Percentiles rank a stretch among this genome's conserved stretches.
Evolutionary conservation across 2,113 vertebrate genomes (phyloP).

Genomic region (Calyptommatus sinebrachiatus): DNA sequence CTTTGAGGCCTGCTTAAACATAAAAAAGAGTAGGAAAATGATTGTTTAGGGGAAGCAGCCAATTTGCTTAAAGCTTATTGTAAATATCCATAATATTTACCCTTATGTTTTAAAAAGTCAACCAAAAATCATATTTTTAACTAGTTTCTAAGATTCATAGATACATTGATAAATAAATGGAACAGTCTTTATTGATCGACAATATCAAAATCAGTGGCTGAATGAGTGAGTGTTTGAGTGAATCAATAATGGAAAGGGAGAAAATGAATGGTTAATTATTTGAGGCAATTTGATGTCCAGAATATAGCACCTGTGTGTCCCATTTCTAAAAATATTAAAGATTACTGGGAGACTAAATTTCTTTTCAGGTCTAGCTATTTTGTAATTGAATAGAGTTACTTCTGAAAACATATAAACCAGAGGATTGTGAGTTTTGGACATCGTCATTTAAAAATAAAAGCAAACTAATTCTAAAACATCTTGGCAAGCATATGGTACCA

Average conservation of each 20-base stretch:
- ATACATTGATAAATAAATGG: no score
- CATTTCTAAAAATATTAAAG: neutral
- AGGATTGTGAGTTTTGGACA: neutral
- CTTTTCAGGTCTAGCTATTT: neutral
- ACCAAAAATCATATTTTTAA: neutral
- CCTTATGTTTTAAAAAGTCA: neutral
- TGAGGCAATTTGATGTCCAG: neutral
- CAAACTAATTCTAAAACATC: neutral
- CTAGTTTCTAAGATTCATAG: neutral
- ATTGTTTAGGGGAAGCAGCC: neutral
- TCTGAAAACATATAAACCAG: neutral
- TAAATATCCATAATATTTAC: neutral
- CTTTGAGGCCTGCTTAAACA: neutral
- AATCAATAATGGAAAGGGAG: neutral
- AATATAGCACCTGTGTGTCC: neutral
- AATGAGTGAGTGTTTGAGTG: no score
- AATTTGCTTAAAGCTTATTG: neutral
- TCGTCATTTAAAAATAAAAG: conserved; percentile 7
- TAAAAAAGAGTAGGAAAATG: neutral
- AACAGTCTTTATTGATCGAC: no score
- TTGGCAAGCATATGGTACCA: neutral
- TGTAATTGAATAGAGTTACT: neutral
- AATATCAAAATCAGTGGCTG: no score
- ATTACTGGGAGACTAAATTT: neutral
- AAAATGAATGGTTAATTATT: neutral